Conservation (phyloP, 2,113 vertebrate genomes). For the Alethe castanea region DNA sequence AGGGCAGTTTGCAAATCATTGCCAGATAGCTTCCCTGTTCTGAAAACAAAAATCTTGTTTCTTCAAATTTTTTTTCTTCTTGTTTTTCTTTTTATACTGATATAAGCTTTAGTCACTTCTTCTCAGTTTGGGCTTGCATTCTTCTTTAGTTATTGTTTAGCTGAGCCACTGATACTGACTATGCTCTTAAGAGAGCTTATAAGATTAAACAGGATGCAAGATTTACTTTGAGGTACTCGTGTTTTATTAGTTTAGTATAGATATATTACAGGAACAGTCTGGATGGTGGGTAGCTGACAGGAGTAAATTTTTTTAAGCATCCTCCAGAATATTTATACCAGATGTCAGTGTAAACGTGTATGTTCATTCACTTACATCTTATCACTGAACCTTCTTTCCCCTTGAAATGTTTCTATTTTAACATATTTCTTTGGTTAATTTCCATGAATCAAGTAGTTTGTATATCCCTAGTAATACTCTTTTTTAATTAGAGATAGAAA, state of each 20-base stretch:
- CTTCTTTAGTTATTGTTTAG: neutral
- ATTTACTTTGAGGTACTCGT: neutral
- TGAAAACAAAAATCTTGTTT: neutral
- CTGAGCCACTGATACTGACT: neutral
- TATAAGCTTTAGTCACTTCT: neutral
- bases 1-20: neutral
- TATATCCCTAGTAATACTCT: neutral
- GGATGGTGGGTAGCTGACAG: neutral
- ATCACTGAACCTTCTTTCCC: neutral
- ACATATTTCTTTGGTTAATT: neutral
- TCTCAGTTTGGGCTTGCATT: neutral
- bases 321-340: neutral
- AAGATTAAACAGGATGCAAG: neutral
- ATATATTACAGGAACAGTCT: neutral
- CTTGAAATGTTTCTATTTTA: neutral
- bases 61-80: neutral
- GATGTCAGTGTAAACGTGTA: neutral
- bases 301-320: neutral
- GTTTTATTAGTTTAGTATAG: neutral
- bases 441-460: neutral
- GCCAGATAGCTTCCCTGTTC: neutral
- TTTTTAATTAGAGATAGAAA: neutral
- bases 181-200: neutral
- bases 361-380: neutral
- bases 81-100: neutral